A percentile compares a stretch with the other conserved stretches of the same genome.
Evolutionary conservation across 2,113 vertebrate species (phyloP).

Genomic region (Osmerus mordax): DNA sequence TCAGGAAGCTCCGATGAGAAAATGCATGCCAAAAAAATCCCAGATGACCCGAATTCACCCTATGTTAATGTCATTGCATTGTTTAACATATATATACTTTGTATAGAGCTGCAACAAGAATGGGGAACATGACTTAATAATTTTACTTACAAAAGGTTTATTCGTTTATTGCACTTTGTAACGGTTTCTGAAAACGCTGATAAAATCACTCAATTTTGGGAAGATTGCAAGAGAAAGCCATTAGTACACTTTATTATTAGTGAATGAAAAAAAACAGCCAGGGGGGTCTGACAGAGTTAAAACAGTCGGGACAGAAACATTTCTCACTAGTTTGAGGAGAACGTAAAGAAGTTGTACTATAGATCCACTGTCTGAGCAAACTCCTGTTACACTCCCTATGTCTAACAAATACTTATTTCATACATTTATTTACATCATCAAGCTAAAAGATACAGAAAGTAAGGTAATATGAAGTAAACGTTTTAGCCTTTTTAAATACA

Average conservation of each 20-base stretch:
- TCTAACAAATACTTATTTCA: constrained; percentile 9
- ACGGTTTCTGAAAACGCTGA: constrained; percentile 27
- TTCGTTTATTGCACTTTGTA: constrained; percentile 60
- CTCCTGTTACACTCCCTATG: background rate
- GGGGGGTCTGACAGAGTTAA: constrained; percentile 4
- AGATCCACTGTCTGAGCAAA: constrained; percentile 4
- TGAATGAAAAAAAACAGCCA: background rate
- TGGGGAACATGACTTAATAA: background rate
- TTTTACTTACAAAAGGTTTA: constrained; percentile 57
- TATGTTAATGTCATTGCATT: background rate
- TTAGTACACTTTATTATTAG: constrained; percentile 35
- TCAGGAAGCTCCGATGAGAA: too few relatives aligned
- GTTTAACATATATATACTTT: background rate
- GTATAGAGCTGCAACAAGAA: background rate
- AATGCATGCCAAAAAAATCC: too few relatives aligned
- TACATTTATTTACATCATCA: constrained; percentile 65
- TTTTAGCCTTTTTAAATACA: constrained; percentile 34
- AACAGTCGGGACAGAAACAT: constrained; percentile 15
- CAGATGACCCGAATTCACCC: too few relatives aligned
- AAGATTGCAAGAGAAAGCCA: background rate
- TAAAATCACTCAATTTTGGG: constrained; percentile 27
- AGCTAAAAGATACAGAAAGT: constrained; percentile 22
- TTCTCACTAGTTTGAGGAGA: constrained; percentile 19
- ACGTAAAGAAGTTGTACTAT: constrained; percentile 4
- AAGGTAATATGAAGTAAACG: background rate